Base-by-base conservation (phyloP, 1,140 invertebrate genomes). In the Drosophila grimshawi region DNA sequence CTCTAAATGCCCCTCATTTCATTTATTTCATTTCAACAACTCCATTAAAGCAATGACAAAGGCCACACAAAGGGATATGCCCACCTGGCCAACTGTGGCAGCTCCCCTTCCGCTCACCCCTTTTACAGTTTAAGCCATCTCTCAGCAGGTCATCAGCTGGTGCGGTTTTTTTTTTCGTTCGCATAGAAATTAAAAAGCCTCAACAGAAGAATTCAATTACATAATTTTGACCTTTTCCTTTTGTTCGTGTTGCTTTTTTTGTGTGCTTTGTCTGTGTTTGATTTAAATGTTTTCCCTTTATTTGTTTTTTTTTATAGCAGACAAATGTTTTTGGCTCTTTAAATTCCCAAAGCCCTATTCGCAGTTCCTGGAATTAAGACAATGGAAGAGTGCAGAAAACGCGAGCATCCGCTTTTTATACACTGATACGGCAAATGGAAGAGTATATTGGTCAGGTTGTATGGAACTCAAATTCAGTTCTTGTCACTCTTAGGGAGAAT, bases 181-280 rank as follows among this genome's bases (percentile, higher is more conserved):
- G 45, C 46, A 52, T 45, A 69, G 68, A 62, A 77, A 85, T 86
- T 75, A 75, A 71, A 80, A 83, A 76, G 56, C 67, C 83, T 71
- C 79, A 86, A 86, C 83, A 86, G 72, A 80, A 83, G 74, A 82
- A 83, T 82, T 86, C 83, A 83, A 88, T 86, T 86, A 86, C 70
- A 72, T 55, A 57, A 55, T 64, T 79, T 52, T 48, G 52, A 69
- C 68, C 61, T 67, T 71, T 78, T 75, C 7, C 37, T 7, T 39
- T 39, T 39, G 7, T 39, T 64, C 46, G 35, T 37, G 57, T 59
- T 48, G 39, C 30, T 19, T 32, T 53, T 30, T n/a, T 43, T 64
- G 5, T 43, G 30, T n/a, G 10, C 6, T 52, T 10, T 60, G 30
- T 71, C 11, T 70, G 48, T 29, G 45, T 60, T 66, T 69, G 52